Evolutionary conservation across 2,113 vertebrate genomes (phyloP), one percentile per base, ranked within the genome.

Genomic region (Gila orcuttii): DNA sequence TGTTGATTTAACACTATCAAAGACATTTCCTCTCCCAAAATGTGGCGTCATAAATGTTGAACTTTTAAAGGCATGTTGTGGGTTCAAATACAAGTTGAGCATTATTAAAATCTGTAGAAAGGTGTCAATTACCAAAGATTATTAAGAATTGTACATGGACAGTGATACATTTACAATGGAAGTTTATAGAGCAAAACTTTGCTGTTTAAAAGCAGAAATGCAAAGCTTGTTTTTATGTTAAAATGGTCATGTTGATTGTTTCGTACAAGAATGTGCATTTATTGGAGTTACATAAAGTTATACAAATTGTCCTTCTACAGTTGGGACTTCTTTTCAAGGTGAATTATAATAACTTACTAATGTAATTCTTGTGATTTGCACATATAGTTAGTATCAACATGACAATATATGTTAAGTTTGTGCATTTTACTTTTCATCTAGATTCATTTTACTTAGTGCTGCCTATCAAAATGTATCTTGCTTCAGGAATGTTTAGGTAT

Each of bases 1-100:
- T n/a, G 68, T 83, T 62, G 66, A 59, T 55, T 39, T 23, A 66
- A 19, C 57, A 69, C 60, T 69, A 75, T 59, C 23, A 66, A 62
- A 59, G 5, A 31, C 23, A 4, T 42, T 31, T 74, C 15, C 42
- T 66, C 39, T 8, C 21, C 23, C 19, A 28, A 6, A 25, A 17
- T 57, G 59, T 36, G 73, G 36, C 47, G 50, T 59, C 10, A 59
- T 23, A 25, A 59, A 39, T 23, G 23, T 50, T 77, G 45, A 77
- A 28, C 47, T 77, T 55, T 52, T 77, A 77, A 75, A 33, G 47
- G 75, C 55, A 77, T 55, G 75, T 33, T 55, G 25, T 33, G 50
- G 75, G 50, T 52, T 77, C 28, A 6, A 57, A 33, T 55, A 55
- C 50, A 19, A 55, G 75, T 21, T 33, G 42, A 52, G 23, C 42